Percentiles rank a stretch among this genome's conserved stretches.
Conservation (phyloP, 2,888 invertebrate species). For the Andrena chrysosceles region DNA sequence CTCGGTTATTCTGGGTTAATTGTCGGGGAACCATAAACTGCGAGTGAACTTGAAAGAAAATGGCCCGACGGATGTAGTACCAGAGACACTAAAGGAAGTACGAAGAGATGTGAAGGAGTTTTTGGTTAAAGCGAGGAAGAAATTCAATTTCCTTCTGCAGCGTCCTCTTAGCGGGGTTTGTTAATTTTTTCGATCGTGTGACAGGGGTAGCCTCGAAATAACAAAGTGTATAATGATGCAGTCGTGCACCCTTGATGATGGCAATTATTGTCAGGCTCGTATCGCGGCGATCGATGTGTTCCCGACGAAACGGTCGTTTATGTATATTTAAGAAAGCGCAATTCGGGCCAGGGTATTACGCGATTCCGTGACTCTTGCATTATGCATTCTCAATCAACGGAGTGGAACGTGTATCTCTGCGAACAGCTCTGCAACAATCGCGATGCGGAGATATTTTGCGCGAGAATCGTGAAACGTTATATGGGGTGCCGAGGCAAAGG, state of each 20-base stretch:
- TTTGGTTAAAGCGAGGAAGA: not conserved
- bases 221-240: not conserved
- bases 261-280: conserved; percentile 34
- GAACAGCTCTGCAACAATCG: conserved; percentile 17
- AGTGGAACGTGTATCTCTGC: conserved; percentile 22
- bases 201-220: conserved; percentile 10
- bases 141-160: not conserved
- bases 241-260: not conserved
- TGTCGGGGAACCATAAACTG: too few species aligned
- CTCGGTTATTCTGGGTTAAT: too few species aligned
- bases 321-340: conserved; percentile 46
- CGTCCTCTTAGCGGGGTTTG: conserved; percentile 3
- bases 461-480: not conserved
- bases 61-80: too few species aligned
- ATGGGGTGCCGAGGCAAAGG: not conserved
- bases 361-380: conserved; percentile 42
- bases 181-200: conserved; percentile 29
- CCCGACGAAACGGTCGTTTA: conserved; percentile 1
- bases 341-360: conserved; percentile 20
- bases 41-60: too few species aligned
- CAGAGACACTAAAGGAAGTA: too few species aligned
- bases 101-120: too few species aligned
- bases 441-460: not conserved
- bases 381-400: conserved; percentile 66
- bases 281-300: conserved; percentile 26